Percentiles rank a stretch among this genome's conserved stretches.
phyloP scores from a whole-genome alignment of 2,113 vertebrate species.

The Rhea americana region DNA sequence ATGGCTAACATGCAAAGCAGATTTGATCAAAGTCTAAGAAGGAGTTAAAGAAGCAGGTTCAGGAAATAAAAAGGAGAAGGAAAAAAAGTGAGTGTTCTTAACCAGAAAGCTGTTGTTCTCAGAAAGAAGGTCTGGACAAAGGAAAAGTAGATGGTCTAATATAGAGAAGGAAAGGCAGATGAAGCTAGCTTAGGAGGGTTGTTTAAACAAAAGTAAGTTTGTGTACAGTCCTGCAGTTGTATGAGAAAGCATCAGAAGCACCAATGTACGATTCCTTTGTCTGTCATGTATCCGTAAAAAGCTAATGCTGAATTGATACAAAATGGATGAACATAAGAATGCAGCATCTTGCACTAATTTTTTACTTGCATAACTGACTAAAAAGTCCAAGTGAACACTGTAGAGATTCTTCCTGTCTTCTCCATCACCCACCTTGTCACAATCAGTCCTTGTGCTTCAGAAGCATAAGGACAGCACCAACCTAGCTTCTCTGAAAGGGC shows the following conservation, averaged over 20 bases:
- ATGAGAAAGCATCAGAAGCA: not conserved
- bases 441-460: not conserved
- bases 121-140: not conserved
- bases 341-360: not conserved
- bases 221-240: not conserved
- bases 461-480: not conserved
- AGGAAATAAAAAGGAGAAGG: not conserved
- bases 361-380: not conserved
- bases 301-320: not conserved
- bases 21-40: not conserved
- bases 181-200: not conserved
- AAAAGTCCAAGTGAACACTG: not conserved
- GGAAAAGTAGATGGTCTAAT: not conserved
- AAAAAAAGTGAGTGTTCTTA: not conserved
- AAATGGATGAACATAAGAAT: not conserved
- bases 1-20: not conserved
- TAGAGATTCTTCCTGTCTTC: not conserved
- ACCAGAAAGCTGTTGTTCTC: not conserved
- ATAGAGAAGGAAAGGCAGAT: not conserved
- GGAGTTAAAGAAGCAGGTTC: not conserved
- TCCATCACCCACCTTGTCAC: not conserved
- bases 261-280: not conserved
- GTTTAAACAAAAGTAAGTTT: not conserved
- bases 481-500: not conserved
- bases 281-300: not conserved